These are phyloP conservation scores for Cryptocephalus primarius DNA, from an alignment of 2,888 invertebrate species.

Conservation along the genomic window DNA sequence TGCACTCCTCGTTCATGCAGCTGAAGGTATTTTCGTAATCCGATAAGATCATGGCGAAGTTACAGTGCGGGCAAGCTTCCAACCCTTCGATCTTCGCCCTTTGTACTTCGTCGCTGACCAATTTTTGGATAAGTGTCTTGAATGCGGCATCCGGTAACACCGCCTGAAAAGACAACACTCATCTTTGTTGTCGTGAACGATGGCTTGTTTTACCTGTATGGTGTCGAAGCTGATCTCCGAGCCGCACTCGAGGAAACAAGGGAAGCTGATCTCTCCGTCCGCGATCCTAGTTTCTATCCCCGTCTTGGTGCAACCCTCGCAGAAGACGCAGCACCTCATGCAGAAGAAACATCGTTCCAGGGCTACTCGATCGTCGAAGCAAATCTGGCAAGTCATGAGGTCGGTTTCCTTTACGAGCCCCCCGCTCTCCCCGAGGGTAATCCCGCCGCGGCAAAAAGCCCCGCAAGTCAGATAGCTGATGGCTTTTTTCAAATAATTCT, in stretches of 20 bases:
- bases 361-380: conserved; percentile 43
- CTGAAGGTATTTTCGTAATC: conserved; percentile 38
- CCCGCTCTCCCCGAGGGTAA: too few species aligned
- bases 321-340: conserved; percentile 31
- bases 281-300: conserved; percentile 35
- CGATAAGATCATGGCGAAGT: conserved; percentile 41
- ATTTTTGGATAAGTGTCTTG: conserved; percentile 35
- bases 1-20: conserved; percentile 44
- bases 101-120: conserved; percentile 43
- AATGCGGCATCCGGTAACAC: conserved; percentile 37
- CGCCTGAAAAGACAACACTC: conserved; percentile 24
- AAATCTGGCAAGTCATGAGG: conserved; percentile 38
- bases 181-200: too few species aligned
- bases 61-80: conserved; percentile 46
- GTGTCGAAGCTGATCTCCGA: conserved; percentile 33
- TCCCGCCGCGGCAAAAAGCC: too few species aligned
- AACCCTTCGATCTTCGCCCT: conserved; percentile 43
- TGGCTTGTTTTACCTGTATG: conserved; percentile 22
- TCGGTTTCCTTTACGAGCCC: too few species aligned
- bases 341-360: conserved; percentile 34
- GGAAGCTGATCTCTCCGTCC: conserved; percentile 35
- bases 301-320: conserved; percentile 37
- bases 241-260: conserved; percentile 39
- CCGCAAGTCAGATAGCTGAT: background rate
- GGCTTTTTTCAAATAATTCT: conserved; percentile 11